These are phyloP conservation scores for Papilio gigon DNA, from an alignment of 2,888 invertebrate genomes.

Conservation along the genomic window DNA sequence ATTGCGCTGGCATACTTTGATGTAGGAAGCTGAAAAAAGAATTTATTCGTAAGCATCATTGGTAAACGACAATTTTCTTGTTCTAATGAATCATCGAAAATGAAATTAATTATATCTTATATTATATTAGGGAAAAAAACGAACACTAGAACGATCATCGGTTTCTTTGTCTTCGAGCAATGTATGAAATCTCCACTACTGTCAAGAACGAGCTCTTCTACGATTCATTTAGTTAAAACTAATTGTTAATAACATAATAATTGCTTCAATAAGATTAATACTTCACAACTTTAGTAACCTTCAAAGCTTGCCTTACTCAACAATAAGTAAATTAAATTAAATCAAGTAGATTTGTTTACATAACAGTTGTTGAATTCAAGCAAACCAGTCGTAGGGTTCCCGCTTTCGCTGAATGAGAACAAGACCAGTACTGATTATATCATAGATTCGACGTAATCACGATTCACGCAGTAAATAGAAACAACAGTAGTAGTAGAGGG, in stretches of 20 bases:
- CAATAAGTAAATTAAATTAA: slow-evolving; percentile 1
- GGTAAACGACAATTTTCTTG: too few species aligned
- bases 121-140: too few species aligned
- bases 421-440: slow-evolving; percentile 35
- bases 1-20: slow-evolving; percentile 84
- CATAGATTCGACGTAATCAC: slow-evolving; percentile 35
- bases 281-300: slow-evolving; percentile 7
- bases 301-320: slow-evolving; percentile 3
- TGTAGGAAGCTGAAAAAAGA: slow-evolving; percentile 83
- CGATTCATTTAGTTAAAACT: too few species aligned
- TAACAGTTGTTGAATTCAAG: slow-evolving; percentile 10
- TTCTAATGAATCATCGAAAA: too few species aligned
- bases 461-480: slow-evolving; percentile 14
- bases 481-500: neutral
- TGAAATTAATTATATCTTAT: too few species aligned
- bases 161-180: too few species aligned
- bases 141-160: too few species aligned
- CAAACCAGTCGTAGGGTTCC: slow-evolving; percentile 26
- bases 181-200: too few species aligned
- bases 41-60: neutral
- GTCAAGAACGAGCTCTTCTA: too few species aligned
- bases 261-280: neutral
- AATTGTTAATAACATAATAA: too few species aligned
- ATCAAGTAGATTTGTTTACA: slow-evolving; percentile 22
- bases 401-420: slow-evolving; percentile 43